Percentiles rank a stretch among this genome's conserved stretches.
Conservation (phyloP, 1,140 invertebrate genomes). For the Macrostomum lignano region DNA sequence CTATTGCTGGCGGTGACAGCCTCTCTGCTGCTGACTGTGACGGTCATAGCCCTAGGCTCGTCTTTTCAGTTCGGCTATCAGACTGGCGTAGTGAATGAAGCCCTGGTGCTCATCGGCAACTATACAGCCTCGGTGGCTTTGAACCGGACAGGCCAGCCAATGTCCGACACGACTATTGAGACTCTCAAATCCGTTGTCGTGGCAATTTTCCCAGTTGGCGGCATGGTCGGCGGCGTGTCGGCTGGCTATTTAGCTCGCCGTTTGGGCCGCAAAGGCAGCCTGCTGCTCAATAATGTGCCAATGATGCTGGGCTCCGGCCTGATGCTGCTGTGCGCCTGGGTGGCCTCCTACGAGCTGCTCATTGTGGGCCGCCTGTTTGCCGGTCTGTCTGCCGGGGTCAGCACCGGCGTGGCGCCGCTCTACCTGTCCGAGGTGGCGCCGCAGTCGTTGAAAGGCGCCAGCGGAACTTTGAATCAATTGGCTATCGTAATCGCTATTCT, state of each 20-base stretch:
- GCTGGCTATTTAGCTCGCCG: conserved; percentile 44
- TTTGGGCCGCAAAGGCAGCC: conserved; percentile 59
- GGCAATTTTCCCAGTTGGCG: conserved; percentile 56
- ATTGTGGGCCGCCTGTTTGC: conserved; percentile 83
- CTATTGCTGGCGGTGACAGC: too few relatives aligned
- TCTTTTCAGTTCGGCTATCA: conserved; percentile 91
- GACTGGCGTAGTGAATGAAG: conserved; percentile 64
- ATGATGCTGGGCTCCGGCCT: conserved; percentile 64
- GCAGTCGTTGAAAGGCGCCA: conserved; percentile 52
- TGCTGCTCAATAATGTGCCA: conserved; percentile 74
- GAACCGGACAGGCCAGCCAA: background rate
- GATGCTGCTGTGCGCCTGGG: conserved; percentile 71
- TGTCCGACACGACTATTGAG: background rate
- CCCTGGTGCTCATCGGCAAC: conserved; percentile 37
- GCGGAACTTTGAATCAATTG: conserved; percentile 59
- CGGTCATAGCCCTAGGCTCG: conserved; percentile 50
- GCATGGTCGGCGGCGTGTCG: conserved; percentile 57
- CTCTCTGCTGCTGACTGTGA: too few relatives aligned
- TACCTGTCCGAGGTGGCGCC: conserved; percentile 91
- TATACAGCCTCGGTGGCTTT: background rate
- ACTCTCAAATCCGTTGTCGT: conserved; percentile 37
- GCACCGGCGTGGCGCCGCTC: conserved; percentile 78
- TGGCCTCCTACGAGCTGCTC: conserved; percentile 70
- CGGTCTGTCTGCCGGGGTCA: conserved; percentile 48
- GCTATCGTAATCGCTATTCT: conserved; percentile 66